Conservation (phyloP, 2,888 invertebrate species). For the Halictus ligatus region DNA sequence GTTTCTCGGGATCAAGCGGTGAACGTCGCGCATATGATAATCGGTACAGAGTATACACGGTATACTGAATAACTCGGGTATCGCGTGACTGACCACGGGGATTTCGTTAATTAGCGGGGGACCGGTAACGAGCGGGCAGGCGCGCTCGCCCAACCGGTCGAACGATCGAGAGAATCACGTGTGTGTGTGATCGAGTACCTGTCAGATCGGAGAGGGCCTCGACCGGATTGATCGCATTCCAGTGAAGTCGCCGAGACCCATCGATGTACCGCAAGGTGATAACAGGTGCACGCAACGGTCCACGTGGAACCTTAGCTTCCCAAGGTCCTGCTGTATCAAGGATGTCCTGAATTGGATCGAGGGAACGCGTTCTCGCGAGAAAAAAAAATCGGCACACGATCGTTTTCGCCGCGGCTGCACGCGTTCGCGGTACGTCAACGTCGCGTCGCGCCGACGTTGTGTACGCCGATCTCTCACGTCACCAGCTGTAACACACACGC, state of each 20-base stretch:
- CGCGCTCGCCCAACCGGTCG: neutral
- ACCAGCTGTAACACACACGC: constrained; percentile 42
- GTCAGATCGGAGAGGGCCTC: constrained; percentile 62
- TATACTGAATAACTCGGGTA: neutral
- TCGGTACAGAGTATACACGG: neutral
- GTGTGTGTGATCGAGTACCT: constrained; percentile 65
- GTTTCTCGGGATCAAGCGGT: neutral
- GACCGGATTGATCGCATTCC: constrained; percentile 64
- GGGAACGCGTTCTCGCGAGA: neutral
- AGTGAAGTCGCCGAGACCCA: constrained; percentile 52
- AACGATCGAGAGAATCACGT: constrained; percentile 50
- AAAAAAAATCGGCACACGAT: constrained; percentile 14
- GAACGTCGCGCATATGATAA: neutral
- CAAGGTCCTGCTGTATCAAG: neutral
- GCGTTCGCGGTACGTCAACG: constrained; percentile 48
- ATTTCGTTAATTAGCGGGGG: constrained; percentile 2
- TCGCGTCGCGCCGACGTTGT: constrained; percentile 57
- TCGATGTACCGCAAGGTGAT: constrained; percentile 51
- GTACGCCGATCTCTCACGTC: constrained; percentile 53
- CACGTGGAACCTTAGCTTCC: constrained; percentile 39
- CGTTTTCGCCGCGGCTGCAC: constrained; percentile 19
- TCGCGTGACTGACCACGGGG: neutral
- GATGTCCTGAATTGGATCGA: neutral
- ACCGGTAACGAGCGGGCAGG: neutral
- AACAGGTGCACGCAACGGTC: constrained; percentile 24